Base-by-base conservation (phyloP, 1,140 invertebrate genomes). In the Euwallacea fornicatus region DNA sequence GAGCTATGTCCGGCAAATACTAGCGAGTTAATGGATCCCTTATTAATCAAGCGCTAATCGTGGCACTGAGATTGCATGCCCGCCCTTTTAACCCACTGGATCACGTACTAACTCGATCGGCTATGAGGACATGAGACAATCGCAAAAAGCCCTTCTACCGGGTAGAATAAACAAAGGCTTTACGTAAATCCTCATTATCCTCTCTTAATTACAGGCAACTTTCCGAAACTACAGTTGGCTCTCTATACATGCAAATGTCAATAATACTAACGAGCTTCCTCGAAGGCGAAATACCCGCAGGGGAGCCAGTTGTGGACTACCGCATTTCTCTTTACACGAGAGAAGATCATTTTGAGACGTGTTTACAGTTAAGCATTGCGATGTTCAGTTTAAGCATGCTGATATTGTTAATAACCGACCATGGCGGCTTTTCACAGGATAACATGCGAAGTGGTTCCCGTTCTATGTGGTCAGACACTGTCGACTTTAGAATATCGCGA, bases 1-100 rank as follows among this genome's bases (percentile, higher is more conserved):
- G 63, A 42, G 47, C 21, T 33, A 55, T 66, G 47, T 66, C 63
- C 63, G 41, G 59, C 44, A 15, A 66, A 66, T 54, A 55, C 47
- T 55, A 66, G 11, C 47, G 16, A 8, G 16, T 33, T 54, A 41
- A 54, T 63, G 15, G 44, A 16, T 10, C 11, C 44, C 63, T 66
- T 54, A 54, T 47, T 64, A 64, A 64, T 47, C 46, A 64, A 16
- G 33, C 43, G 13, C 46, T 47, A 61, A 61, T 61, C 59, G 59
- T 43, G 16, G 59, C 59, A 61, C 59, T 64, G 61, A 64, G 21
- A 64, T 50, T 64, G 47, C 42, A 64, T 21, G 43, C 11, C 8
- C 42, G 9, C 42, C 43, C 7, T 64, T 64, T 64, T 64, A 64
- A 64, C 13, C 21, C 10, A n/a, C 46, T 50, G 46, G 9, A 50